Base-by-base conservation (phyloP, 2,113 vertebrate species). In the Delphinapterus leucas region DNA sequence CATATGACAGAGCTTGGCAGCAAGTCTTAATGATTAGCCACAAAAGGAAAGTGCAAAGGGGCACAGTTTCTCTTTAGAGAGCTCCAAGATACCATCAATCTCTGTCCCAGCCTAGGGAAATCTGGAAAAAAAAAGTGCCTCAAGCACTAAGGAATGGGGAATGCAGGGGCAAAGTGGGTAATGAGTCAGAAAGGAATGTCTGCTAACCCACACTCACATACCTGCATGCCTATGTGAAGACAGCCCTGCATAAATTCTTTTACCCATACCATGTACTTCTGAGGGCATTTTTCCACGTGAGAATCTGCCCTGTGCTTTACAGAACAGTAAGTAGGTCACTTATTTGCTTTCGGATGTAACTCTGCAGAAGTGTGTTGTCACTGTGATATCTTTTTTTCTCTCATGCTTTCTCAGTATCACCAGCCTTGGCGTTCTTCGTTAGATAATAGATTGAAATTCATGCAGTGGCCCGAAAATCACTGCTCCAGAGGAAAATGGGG, bases 131-230 rank as follows among this genome's bases (percentile, higher is more conserved):
- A 92, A 77, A 74, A 49, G 26, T 49, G 74, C 86, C 95, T 95
- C 61, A 28, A 36, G 74, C 61, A 68, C 38, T 92, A 25, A 23
- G 5, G 67, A 44, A 28, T 8, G n/a, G 8, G 25, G 49, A 49
- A 71, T 28, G 65, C 55, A 79, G 28, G 65, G 23, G 58, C 41
- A 76, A 84, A 77, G 44, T 53, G 61, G 83, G 79, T 96, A 97
- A 97, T 95, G 94, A 95, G 79, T 97, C 87, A 97, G 95, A 96
- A 98, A 98, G 68, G 96, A 97, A 97, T 96, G 97, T 95, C 65
- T 92, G 60, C 44, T 83, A 79, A 87, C 70, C 44, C 68, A 96
- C 86, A 92, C 90, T 94, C 58, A 0, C 47, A 93, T 93, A 97
- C 94, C 92, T 95, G 87, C 61, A 49, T 74, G 55, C 73, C 94